Percentiles rank a stretch among this genome's conserved stretches.
These are phyloP conservation scores for Eupithecia tripunctaria DNA, from an alignment of 2,888 invertebrate species.

Conservation along the genomic window DNA sequence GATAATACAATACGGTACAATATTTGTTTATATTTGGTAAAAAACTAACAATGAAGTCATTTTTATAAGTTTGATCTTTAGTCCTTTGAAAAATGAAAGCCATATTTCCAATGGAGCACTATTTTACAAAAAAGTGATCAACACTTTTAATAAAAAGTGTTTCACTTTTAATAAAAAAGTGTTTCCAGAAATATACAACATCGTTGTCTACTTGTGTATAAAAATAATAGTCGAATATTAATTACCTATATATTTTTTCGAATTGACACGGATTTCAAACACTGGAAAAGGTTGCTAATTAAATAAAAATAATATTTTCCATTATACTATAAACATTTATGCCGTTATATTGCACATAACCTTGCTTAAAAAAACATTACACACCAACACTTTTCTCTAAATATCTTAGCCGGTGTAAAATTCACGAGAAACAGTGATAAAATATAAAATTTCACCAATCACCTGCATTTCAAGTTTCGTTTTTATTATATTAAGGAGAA, in stretches of 20 bases:
- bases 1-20: not conserved
- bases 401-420: not conserved
- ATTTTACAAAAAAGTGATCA: not conserved
- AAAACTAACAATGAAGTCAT: not conserved
- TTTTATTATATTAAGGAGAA: not conserved
- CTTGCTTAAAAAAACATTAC: not conserved
- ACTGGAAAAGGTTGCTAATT: not conserved
- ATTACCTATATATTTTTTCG: not conserved
- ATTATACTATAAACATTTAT: not conserved
- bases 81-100: not conserved
- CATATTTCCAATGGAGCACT: not conserved
- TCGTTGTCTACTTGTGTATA: not conserved
- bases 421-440: not conserved
- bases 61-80: not conserved
- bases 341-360: not conserved
- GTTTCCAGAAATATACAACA: not conserved
- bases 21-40: not conserved
- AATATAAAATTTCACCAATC: too few species aligned
- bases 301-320: not conserved
- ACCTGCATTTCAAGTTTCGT: not conserved
- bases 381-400: not conserved
- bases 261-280: not conserved
- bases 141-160: not conserved
- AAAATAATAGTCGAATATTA: not conserved
- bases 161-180: not conserved